A percentile compares a stretch with the other conserved stretches of the same genome.
Evolutionary conservation across 2,888 invertebrate species (phyloP).

Genomic region (Epistrophe eligans): DNA sequence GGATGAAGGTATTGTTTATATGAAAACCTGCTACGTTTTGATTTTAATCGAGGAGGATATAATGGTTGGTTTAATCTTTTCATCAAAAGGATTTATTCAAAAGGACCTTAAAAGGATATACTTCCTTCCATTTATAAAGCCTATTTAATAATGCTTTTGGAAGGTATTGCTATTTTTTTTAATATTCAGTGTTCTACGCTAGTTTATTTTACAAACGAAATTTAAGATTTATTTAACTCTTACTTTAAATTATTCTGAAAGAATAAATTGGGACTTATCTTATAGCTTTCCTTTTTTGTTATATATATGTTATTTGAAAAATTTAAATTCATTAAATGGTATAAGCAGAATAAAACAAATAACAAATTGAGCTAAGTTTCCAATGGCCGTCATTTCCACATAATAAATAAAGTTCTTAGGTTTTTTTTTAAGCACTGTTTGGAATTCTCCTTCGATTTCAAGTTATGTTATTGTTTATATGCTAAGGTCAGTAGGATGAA

Average conservation of each 20-base stretch:
- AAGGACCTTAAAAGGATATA: background rate
- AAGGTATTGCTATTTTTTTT: background rate
- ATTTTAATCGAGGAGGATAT: conserved; percentile 6
- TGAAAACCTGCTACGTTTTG: background rate
- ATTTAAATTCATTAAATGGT: no score
- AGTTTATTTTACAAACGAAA: background rate
- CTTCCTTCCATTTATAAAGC: background rate
- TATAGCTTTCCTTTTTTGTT: no score
- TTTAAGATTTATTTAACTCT: background rate
- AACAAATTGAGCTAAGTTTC: no score
- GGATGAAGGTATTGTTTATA: background rate
- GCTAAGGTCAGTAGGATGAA: no score
- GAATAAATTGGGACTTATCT: no score
- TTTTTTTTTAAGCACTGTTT: no score
- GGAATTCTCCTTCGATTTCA: no score
- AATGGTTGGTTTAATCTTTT: conserved; percentile 1
- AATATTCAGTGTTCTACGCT: background rate
- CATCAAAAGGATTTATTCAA: conserved; percentile 2
- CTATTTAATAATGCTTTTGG: background rate
- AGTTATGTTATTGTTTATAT: no score
- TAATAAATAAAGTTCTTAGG: no score
- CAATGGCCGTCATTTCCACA: no score
- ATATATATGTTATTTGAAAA: no score
- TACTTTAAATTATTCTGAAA: background rate
- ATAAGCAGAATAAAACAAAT: no score